Evolutionary conservation across 2,113 vertebrate species (phyloP), one percentile per base, ranked within the genome.

Genomic region (Ardeotis arabs): DNA sequence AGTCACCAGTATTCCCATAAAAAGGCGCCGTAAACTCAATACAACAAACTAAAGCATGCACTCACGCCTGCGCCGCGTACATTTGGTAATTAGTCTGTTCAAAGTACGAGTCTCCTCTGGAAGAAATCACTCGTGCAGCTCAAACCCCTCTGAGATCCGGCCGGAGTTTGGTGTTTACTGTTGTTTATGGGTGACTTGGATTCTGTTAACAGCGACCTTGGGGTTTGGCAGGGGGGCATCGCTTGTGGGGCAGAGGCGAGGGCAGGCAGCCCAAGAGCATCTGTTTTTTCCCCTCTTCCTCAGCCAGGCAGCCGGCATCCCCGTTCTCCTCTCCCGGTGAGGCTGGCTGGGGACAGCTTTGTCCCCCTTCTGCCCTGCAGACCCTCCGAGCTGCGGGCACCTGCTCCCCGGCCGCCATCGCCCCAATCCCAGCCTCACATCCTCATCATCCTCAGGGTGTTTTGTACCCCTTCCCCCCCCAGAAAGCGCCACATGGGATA

Each of bases 251-350:
- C 41, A 33, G 50, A 13, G 21, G 50, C 23, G 10, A 66, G n/a
- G 28, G 41, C 22, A 27, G 41, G 33, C 70, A 75, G n/a, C 41
- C 28, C 1, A 0, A n/a, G 22, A 56, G 7, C 28, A 17, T 11
- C 44, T 0, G 1, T 6, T 58, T n/a, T n/a, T 39, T 25, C 55
- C 14, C 23, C 35, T 15, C 23, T n/a, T 50, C 29, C 41, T 27
- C 1, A 0, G 47, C 49, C 39, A 27, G 3, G 2, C 60, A 27
- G 27, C n/a, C 5, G 2, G 27, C 28, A 47, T 27, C 28, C 50
- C 50, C 0, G 2, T 14, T 29, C 44, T 50, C n/a, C 44, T 44
- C n/a, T 41, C 67, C 79, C 6, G 2, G 35, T 8, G 29, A 15
- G 23, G 20, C 24, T 35, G 39, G 31, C 0, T 39, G 84, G 52